These are phyloP conservation scores for Neotoxoptera formosana DNA, from an alignment of 1,140 invertebrate species.

Conservation along the genomic window DNA sequence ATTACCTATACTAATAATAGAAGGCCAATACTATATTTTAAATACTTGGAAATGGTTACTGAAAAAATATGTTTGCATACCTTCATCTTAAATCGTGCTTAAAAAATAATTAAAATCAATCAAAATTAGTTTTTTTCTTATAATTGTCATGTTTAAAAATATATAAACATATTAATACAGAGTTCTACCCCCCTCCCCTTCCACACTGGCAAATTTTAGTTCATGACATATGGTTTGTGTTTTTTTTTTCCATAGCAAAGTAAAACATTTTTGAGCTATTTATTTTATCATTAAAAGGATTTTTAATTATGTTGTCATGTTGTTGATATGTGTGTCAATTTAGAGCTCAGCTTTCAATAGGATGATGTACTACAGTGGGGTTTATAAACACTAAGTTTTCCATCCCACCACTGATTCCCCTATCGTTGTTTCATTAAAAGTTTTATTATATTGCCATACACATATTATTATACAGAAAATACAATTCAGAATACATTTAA, in stretches of 20 bases:
- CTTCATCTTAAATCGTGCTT: not conserved
- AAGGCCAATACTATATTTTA: not conserved
- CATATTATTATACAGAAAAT: not conserved
- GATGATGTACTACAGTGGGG: not conserved
- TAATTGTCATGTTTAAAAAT: not conserved
- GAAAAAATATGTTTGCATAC: not conserved
- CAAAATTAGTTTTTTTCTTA: not conserved
- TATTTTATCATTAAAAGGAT: not conserved
- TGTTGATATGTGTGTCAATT: not conserved
- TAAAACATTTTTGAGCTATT: not conserved
- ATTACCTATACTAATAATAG: too few relatives aligned
- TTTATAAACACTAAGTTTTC: not conserved
- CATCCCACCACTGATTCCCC: not conserved
- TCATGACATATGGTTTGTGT: not conserved
- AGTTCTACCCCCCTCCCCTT: fast-evolving
- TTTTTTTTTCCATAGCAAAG: not conserved
- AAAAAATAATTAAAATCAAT: not conserved
- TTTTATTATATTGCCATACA: not conserved
- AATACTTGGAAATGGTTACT: not conserved
- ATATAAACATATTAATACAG: not conserved
- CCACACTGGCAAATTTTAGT: not conserved
- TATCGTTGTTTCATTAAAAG: not conserved
- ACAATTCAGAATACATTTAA: not conserved
- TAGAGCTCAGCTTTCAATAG: not conserved
- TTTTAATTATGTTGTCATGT: not conserved